Percentiles rank a stretch among this genome's conserved stretches.
Evolutionary conservation across 2,888 invertebrate species (phyloP).

Genomic region (Aquatica leii): DNA sequence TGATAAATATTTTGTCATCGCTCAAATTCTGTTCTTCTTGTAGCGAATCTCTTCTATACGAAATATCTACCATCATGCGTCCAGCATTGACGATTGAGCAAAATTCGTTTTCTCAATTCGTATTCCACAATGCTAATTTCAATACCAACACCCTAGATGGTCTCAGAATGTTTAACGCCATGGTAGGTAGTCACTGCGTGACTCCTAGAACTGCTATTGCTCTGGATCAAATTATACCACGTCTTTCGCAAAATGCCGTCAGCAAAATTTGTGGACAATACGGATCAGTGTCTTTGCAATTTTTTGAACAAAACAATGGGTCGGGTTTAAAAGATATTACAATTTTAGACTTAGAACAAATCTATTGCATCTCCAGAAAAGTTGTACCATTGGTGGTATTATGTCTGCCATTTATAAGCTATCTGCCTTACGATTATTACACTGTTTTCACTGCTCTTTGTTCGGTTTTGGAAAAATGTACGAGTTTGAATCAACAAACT

Average conservation of each 20-base stretch:
- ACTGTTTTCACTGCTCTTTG: too few relatives aligned
- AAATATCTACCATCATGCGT: not conserved
- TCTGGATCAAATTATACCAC: not conserved
- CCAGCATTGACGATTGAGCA: not conserved
- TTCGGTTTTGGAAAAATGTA: too few relatives aligned
- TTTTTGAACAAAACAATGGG: not conserved
- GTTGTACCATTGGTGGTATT: not conserved
- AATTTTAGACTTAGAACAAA: not conserved
- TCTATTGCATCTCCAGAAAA: not conserved
- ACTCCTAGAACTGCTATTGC: not conserved
- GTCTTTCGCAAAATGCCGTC: too few relatives aligned
- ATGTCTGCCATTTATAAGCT: not conserved
- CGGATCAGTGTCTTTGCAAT: too few relatives aligned
- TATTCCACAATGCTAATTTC: not conserved
- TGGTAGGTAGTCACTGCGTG: not conserved
- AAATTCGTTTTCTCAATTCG: not conserved
- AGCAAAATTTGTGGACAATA: too few relatives aligned
- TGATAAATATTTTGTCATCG: not conserved
- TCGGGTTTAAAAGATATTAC: not conserved
- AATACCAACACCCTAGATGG: not conserved
- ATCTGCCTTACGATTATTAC: not conserved
- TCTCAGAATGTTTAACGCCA: too few relatives aligned
- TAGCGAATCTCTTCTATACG: not conserved
- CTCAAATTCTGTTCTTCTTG: conserved; percentile 5
- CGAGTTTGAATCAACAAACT: not conserved